phyloP scores from a whole-genome alignment of 2,797 vertebrate genomes.

The Phoxinus dragarum region DNA sequence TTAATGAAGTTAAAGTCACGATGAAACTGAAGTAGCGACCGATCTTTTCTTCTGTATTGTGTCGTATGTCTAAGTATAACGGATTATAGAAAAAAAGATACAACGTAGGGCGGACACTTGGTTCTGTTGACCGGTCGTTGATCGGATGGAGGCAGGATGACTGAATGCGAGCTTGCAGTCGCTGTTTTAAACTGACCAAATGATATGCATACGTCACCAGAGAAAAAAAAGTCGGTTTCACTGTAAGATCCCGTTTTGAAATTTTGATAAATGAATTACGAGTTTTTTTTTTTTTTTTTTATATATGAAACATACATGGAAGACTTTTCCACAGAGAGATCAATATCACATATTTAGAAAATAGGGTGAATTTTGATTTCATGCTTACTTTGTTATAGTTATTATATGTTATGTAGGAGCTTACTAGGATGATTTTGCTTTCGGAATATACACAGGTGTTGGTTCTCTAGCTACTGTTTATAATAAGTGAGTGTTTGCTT shows the following conservation, averaged over 20 bases:
- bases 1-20: too few species aligned
- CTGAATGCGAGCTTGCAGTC: neutral
- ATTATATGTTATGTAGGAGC: neutral
- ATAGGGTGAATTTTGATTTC: neutral
- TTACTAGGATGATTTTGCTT: neutral
- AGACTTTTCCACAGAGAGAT: too few species aligned
- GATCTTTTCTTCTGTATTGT: neutral
- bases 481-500: slow-evolving; percentile 16
- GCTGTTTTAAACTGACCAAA: neutral
- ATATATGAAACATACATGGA: neutral
- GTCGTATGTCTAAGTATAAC: neutral
- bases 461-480: slow-evolving; percentile 16
- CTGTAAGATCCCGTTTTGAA: neutral
- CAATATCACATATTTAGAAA: too few species aligned
- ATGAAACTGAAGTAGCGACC: neutral
- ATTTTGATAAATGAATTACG: neutral
- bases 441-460: slow-evolving; percentile 4
- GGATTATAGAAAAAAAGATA: neutral
- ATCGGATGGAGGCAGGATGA: too few species aligned
- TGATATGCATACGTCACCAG: neutral
- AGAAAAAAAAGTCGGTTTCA: neutral
- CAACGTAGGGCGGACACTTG: neutral
- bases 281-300: neutral
- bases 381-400: neutral
- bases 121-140: neutral